Percentiles rank a stretch among this genome's conserved stretches.
Evolutionary conservation across 2,113 vertebrate species (phyloP).

Genomic region (Phyllostomus hastatus): DNA sequence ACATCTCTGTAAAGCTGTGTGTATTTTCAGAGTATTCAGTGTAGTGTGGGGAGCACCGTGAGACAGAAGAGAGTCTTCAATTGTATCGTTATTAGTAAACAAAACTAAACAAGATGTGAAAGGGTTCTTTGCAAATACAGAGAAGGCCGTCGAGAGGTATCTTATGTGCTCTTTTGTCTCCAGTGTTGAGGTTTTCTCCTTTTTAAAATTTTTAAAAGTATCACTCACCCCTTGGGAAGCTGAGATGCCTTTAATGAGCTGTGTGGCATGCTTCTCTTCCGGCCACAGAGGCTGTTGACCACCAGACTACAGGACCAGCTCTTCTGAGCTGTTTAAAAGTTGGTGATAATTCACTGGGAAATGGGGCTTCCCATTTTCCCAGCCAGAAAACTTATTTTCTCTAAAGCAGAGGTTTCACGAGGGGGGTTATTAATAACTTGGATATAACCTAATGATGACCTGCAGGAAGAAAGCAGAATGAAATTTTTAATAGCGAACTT

Average conservation of each 20-base stretch:
- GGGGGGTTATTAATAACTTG: not conserved
- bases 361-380: not conserved
- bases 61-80: not conserved
- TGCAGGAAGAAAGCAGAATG: not conserved
- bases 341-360: not conserved
- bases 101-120: conserved; percentile 16
- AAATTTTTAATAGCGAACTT: not conserved
- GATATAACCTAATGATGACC: not conserved
- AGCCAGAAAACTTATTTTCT: not conserved
- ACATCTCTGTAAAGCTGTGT: not conserved
- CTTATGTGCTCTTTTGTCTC: not conserved
- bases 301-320: not conserved
- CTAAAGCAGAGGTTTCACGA: not conserved
- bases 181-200: not conserved
- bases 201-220: not conserved
- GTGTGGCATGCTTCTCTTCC: not conserved
- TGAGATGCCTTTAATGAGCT: not conserved
- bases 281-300: not conserved
- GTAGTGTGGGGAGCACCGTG: not conserved
- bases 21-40: not conserved
- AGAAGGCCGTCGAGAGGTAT: not conserved
- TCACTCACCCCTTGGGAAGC: not conserved
- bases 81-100: conserved; percentile 21
- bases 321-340: not conserved
- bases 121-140: not conserved